Evolutionary conservation across 2,888 invertebrate species (phyloP), one percentile per base, ranked within the genome.

Genomic region (Calliphora vomitoria): DNA sequence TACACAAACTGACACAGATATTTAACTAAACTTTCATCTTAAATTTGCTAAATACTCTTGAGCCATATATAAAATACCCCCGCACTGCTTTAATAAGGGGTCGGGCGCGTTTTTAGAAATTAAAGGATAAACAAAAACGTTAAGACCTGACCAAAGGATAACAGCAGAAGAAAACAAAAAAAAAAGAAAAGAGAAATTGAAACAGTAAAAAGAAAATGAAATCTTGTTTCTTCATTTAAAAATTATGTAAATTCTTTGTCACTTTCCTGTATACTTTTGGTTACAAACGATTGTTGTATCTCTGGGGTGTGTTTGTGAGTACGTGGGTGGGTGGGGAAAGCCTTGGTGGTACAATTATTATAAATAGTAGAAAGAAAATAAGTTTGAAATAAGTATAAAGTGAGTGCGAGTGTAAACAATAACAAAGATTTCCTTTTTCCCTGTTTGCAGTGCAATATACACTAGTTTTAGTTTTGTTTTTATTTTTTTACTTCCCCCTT

Each of bases 161-260:
- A 55, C 10, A 25, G 11, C 11, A 25, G 13, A n/a, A n/a, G n/a
- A n/a, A n/a, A n/a, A n/a, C 25, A 10, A 20, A 6, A 20, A 47
- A 11, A 11, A 41, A 44, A 44, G 31, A 44, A 44, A 10, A 4
- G 20, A 55, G 2, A 15, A 62, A 38, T 15, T 15, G 3, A 44
- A 41, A 35, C 62, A 55, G 47, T 71, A 60, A 62, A 35, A 68
- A 18, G 20, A 60, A 68, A 74, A 44, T 15, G 20, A 64, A 64
- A 47, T 80, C 41, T 66, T 83, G 6, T 50, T 75, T 75, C 81
- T 80, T 80, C 41, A 71, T 80, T 76, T 66, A 64, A 76, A 83
- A 87, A 84, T 84, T 87, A 84, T 84, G 76, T 62, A 80, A 83
- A 87, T 87, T 83, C 58, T 80, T 83, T 86, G 83, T 80, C 69